phyloP scores from a whole-genome alignment of 2,797 vertebrate species.

The Schizopygopsis malacanthus region DNA sequence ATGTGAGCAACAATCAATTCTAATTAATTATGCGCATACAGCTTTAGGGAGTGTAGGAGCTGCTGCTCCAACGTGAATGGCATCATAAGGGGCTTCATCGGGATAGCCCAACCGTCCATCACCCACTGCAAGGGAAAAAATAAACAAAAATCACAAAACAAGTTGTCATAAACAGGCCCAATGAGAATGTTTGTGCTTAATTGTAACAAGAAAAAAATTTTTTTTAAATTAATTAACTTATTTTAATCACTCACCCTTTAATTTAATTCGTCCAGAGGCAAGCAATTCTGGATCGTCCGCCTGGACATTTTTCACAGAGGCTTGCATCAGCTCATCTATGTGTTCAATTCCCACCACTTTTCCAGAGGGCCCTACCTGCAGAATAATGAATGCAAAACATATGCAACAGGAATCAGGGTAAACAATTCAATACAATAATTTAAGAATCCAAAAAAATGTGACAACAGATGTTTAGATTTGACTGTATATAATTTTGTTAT shows the following conservation, averaged over 20 bases:
- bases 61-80: conserved; percentile 92
- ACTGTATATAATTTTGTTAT: background rate
- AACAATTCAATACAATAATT: background rate
- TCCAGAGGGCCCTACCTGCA: conserved; percentile 83
- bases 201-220: background rate
- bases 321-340: conserved; percentile 86
- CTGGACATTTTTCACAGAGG: conserved; percentile 83
- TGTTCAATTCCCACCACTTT: conserved; percentile 90
- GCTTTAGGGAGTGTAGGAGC: conserved; percentile 83
- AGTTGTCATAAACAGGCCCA: background rate
- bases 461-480: no score
- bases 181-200: background rate
- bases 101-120: conserved; percentile 87
- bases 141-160: background rate
- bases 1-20: conserved; percentile 6
- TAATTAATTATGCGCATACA: conserved; percentile 71
- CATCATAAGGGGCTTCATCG: conserved; percentile 87
- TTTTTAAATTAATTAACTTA: background rate
- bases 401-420: background rate
- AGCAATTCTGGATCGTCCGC: conserved; percentile 84
- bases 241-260: conserved; percentile 79
- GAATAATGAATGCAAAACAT: conserved; percentile 5
- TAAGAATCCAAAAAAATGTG: background rate
- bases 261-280: conserved; percentile 81
- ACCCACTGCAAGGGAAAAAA: conserved; percentile 74